Evolutionary conservation across 2,113 vertebrate genomes (phyloP), one percentile per base, ranked within the genome.

Genomic region (Elaphurus davidianus): DNA sequence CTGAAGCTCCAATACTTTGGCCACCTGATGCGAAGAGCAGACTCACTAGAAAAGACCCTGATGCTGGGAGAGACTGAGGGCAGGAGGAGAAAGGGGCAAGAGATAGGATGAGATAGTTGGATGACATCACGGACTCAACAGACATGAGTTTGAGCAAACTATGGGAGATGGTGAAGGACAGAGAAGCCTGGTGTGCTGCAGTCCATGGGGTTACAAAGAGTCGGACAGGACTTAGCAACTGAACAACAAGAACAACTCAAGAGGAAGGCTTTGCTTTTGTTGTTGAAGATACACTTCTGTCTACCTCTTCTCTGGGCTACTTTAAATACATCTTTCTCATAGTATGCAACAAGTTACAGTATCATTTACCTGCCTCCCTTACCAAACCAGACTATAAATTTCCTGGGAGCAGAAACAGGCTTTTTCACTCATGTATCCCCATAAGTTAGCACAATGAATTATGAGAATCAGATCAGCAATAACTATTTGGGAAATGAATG

Each of bases 11-110:
- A 43, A 14, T 13, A 36, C 2, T 76, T 13, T 43, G 71, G 71
- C 36, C 36, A 76, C 23, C 5, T 76, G 71, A 76, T 7, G 11
- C 0, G 0, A 74, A 27, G 36, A 43, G 71, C 3, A 0, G 36
- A 43, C 23, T 76, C 12, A 3, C 71, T 14, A 1, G 36, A 74
- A 74, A 43, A 43, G 19, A 76, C 36, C 23, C 36, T 76, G 71
- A 76, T 76, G 36, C 21, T 76, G 23, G 21, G 36, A 76, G 23
- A 76, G 36, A 76, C 7, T 14, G 36, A 43, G 71, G 71, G 36
- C 71, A 76, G 36, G 71, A 76, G 36, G 23, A 43, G 6, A 76
- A 76, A 12, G 0, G 5, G 3, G 36, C 23, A 25, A 76, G 23
- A 74, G 23, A 74, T 21, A 74, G 71, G 71, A 43, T 25, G 71